phyloP scores from a whole-genome alignment of 1,140 invertebrate genomes.

The Drosophila ironensis region DNA sequence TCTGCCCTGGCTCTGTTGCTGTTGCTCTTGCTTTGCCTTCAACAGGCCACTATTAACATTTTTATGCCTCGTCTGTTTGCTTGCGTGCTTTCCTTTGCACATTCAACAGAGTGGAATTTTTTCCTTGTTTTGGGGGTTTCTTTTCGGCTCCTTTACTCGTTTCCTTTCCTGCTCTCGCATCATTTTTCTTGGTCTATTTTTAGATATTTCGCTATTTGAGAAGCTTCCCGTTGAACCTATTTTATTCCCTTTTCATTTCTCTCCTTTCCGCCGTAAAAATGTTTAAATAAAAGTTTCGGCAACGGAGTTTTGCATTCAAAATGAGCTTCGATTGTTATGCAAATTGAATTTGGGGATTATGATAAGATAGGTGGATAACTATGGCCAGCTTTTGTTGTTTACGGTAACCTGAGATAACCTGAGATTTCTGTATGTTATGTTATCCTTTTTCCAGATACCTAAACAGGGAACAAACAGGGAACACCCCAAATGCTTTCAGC shows the following conservation, averaged over 20 bases:
- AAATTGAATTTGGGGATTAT: slow-evolving; percentile 40
- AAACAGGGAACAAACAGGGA: too few species aligned
- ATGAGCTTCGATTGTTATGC: slow-evolving; percentile 33
- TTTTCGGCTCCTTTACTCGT: slow-evolving; percentile 18
- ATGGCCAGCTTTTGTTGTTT: background rate
- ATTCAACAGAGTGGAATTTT: slow-evolving; percentile 66
- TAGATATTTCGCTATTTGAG: slow-evolving; percentile 24
- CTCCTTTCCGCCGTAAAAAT: slow-evolving; percentile 7
- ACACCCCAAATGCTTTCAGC: too few species aligned
- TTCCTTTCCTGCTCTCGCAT: slow-evolving; percentile 20
- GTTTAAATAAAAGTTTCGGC: slow-evolving; percentile 49
- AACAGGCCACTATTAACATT: slow-evolving; percentile 73
- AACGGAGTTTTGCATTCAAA: slow-evolving; percentile 37
- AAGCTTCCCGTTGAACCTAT: background rate
- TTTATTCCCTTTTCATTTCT: background rate
- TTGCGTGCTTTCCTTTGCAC: slow-evolving; percentile 33
- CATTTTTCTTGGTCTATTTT: slow-evolving; percentile 52
- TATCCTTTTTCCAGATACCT: background rate
- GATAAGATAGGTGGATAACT: slow-evolving; percentile 1
- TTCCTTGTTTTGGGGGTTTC: slow-evolving; percentile 22
- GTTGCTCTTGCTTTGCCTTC: slow-evolving; percentile 65
- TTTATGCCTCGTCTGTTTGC: slow-evolving; percentile 36
- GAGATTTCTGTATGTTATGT: too few species aligned
- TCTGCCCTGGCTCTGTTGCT: slow-evolving; percentile 22
- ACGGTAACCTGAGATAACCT: background rate